phyloP scores from a whole-genome alignment of 2,888 invertebrate species.

The Nomada flava region DNA sequence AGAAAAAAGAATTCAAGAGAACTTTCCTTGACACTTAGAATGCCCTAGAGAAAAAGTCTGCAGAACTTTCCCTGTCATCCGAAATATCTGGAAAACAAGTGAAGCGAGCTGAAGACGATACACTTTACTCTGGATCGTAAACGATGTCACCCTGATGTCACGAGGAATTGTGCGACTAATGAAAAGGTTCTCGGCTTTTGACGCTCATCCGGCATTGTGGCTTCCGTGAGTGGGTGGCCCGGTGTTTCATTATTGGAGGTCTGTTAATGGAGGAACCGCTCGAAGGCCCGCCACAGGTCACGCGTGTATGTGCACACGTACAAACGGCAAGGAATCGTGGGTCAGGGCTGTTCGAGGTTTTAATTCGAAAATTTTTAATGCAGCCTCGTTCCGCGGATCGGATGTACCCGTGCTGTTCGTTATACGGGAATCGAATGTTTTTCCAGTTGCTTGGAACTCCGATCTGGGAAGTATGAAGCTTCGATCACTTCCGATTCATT shows the following conservation, averaged over 20 bases:
- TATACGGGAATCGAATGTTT: no score
- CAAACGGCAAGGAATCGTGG: slow-evolving; percentile 6
- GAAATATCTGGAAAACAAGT: background rate
- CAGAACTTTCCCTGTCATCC: no score
- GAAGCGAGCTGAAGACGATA: slow-evolving; percentile 1
- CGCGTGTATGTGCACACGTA: background rate
- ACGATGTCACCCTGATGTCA: slow-evolving; percentile 5
- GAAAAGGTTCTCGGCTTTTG: slow-evolving; percentile 40
- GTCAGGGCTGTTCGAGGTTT: slow-evolving; percentile 5
- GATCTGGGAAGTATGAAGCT: no score
- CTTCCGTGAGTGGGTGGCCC: slow-evolving; percentile 14
- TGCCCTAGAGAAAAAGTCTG: no score
- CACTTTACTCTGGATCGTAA: slow-evolving; percentile 9
- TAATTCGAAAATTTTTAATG: background rate
- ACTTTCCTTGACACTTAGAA: no score
- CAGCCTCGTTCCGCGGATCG: background rate
- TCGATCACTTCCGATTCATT: no score
- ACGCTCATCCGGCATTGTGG: slow-evolving; percentile 15
- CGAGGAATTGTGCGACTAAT: slow-evolving; percentile 32
- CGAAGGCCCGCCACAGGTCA: slow-evolving; percentile 36
- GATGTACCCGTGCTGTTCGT: background rate
- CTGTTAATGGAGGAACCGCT: slow-evolving; percentile 44
- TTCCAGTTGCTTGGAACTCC: no score
- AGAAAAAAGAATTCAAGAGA: no score
- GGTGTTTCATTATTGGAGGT: slow-evolving; percentile 48